A percentile compares a stretch with the other conserved stretches of the same genome.
phyloP scores from a whole-genome alignment of 2,888 invertebrate genomes.

The Monoplex corrugatus region DNA sequence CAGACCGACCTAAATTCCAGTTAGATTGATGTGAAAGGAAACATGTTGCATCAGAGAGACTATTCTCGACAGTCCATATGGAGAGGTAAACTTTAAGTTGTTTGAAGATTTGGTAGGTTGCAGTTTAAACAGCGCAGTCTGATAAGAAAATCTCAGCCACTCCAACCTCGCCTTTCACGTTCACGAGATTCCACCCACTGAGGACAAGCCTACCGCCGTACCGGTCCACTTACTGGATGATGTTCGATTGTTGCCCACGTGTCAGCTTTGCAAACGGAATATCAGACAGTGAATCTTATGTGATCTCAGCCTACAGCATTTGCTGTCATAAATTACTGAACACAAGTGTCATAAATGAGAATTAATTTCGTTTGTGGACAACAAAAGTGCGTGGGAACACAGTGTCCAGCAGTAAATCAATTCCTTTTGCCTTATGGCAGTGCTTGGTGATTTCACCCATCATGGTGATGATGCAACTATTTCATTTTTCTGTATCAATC shows the following conservation, averaged over 20 bases:
- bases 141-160: no score
- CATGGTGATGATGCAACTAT: conserved; percentile 44
- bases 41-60: conserved; percentile 32
- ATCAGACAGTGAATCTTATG: no score
- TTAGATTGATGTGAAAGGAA: conserved; percentile 40
- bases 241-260: conserved; percentile 53
- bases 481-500: neutral
- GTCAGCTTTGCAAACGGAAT: conserved; percentile 44
- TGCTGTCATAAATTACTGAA: no score
- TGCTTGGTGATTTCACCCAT: neutral
- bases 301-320: no score
- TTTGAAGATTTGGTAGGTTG: neutral
- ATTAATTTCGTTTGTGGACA: no score
- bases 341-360: no score
- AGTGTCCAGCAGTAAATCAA: neutral
- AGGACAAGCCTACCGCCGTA: conserved; percentile 38
- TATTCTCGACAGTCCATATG: conserved; percentile 41
- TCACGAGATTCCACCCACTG: conserved; percentile 39
- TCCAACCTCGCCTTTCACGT: conserved; percentile 38
- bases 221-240: conserved; percentile 26
- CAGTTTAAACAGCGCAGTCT: neutral
- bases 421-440: conserved; percentile 4
- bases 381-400: no score
- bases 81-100: conserved; percentile 20
- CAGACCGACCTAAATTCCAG: conserved; percentile 51